Percentiles rank a stretch among this genome's conserved stretches.
Evolutionary conservation across 2,797 vertebrate genomes (phyloP).

Genomic region (Gymnothorax reevesii): DNA sequence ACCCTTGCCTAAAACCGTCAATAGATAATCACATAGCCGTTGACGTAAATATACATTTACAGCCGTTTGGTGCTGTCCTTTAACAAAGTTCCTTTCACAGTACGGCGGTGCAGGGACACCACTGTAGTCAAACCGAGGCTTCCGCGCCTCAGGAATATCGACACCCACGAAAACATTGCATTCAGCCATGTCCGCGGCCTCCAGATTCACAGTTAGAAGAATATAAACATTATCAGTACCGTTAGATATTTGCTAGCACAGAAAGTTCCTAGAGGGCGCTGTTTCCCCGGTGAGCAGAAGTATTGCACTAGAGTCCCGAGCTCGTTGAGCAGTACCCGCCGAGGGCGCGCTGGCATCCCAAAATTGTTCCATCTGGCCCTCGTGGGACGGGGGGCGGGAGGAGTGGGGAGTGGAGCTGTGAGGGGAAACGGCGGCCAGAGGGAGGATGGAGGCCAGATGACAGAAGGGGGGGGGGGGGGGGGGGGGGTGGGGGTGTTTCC

Average conservation of each 20-base stretch:
- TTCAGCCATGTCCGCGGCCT: slow-evolving; percentile 50
- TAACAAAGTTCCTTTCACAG: slow-evolving; percentile 14
- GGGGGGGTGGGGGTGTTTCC: slow-evolving; percentile 26
- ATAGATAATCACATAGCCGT: background rate
- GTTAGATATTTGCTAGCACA: slow-evolving; percentile 53
- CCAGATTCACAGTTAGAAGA: slow-evolving; percentile 75
- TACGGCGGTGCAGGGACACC: slow-evolving; percentile 41
- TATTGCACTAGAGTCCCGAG: slow-evolving; percentile 65
- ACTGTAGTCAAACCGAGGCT: slow-evolving; percentile 53
- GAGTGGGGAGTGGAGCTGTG: background rate
- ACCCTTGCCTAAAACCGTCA: slow-evolving; percentile 29
- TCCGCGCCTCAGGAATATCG: slow-evolving; percentile 65
- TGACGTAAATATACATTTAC: background rate
- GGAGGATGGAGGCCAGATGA: background rate
- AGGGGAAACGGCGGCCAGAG: background rate
- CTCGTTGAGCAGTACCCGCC: slow-evolving; percentile 35
- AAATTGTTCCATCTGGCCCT: slow-evolving; percentile 34
- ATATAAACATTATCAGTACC: slow-evolving; percentile 65
- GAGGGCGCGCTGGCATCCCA: slow-evolving; percentile 31
- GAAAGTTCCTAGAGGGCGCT: slow-evolving; percentile 58
- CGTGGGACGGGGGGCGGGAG: slow-evolving; percentile 38
- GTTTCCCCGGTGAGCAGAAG: slow-evolving; percentile 41
- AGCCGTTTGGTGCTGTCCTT: slow-evolving; percentile 26
- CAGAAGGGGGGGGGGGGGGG: background rate
- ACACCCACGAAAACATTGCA: slow-evolving; percentile 62